Base-by-base conservation (phyloP, 2,113 vertebrate species). In the Burhinus bistriatus region DNA sequence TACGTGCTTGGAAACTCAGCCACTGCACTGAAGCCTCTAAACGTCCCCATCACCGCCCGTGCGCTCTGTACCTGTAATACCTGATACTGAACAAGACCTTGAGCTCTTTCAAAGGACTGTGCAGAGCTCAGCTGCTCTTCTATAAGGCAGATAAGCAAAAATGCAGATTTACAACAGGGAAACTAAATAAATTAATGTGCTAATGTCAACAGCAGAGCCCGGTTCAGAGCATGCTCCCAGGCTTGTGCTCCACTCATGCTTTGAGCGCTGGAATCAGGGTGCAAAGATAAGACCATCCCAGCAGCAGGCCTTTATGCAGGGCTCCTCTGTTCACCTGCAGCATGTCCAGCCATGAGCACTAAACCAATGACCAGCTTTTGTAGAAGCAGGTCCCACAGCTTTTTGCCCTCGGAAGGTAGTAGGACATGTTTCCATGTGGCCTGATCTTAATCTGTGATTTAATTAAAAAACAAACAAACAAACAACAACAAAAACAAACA, bases 21-120 rank as follows among this genome's bases (percentile, higher is more conserved):
- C 59, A 47, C 30, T 7, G 21, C 32, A 22, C 11, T 29, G 32
- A 45, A 42, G 65, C 36, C 34, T 65, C 38, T 32, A 9, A 32
- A 32, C 0, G 1, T 22, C 27, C 23, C 44, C 18, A 11, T 5
- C 6, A 2, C 52, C 66, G 42, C 47, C 57, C 3, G 0, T 3
- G 9, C 22, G 12, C 23, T 51, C 22, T 13, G 49, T 7, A 51
- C 11, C 44, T 66, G 57, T 15, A 86, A 9, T 15, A 12, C 30
- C 14, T 12, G 49, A 26, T 15, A 49, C 20, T 54, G 27, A 87
- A 38, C 12, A 52, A 54, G 64, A 62, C 32, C 61, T 82, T 65
- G 26, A 71, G 54, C 34, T 75, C 61, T 40, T 87, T 26, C 16
- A 58, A 1, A 9, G 58, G 34, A 40, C 27, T 44, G 15, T 44